phyloP scores from a whole-genome alignment of 2,888 invertebrate species.

The Limnephilus marmoratus region DNA sequence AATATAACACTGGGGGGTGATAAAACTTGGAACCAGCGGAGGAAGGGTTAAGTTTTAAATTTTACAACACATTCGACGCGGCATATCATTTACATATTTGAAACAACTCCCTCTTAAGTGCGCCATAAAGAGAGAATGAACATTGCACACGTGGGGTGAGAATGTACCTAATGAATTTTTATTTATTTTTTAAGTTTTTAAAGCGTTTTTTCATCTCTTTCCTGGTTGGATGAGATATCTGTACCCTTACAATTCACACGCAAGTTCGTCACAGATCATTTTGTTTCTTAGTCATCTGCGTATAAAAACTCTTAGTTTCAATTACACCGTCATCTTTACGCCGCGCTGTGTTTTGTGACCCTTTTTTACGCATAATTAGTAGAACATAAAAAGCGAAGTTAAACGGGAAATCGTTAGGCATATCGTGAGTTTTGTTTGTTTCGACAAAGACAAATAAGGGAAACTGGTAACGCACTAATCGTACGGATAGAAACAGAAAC shows the following conservation, averaged over 20 bases:
- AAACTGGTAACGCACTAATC: background rate
- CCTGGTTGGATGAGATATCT: background rate
- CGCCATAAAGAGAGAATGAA: slow-evolving; percentile 13
- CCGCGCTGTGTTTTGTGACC: slow-evolving; percentile 5
- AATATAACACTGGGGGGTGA: slow-evolving; percentile 17
- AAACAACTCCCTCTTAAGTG: slow-evolving; percentile 43
- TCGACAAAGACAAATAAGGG: background rate
- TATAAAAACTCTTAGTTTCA: background rate
- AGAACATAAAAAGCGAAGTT: background rate
- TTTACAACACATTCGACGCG: slow-evolving; percentile 29
- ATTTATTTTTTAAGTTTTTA: background rate
- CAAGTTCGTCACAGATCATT: slow-evolving; percentile 36
- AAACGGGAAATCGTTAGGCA: background rate
- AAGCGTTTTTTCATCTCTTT: background rate
- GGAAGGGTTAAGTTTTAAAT: slow-evolving; percentile 41
- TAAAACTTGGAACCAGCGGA: background rate
- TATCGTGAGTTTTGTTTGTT: background rate
- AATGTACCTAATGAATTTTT: background rate
- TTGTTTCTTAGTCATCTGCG: background rate
- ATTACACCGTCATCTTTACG: background rate
- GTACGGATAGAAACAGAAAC: background rate
- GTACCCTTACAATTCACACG: slow-evolving; percentile 16
- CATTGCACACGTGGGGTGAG: background rate
- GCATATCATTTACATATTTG: slow-evolving; percentile 39
- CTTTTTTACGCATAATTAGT: background rate